Base-by-base conservation (phyloP, 2,797 vertebrate genomes). In the Aplochiton taeniatus region DNA sequence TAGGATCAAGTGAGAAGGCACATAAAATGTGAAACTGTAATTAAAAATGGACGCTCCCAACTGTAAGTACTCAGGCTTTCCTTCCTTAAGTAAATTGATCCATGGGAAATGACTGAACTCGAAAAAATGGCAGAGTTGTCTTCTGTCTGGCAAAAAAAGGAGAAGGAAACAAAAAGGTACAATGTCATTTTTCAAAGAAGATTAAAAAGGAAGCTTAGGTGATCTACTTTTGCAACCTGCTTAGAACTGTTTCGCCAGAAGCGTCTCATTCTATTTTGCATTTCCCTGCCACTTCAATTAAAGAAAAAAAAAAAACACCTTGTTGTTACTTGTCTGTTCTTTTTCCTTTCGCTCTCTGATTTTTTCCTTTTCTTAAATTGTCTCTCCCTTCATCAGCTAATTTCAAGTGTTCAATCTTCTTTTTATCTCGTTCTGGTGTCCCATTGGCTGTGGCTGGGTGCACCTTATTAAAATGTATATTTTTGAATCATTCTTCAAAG, bases 401-500 rank as follows among this genome's bases (percentile, higher is more conserved):
- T 85, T 87, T 85, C 77, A 86, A 75, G 89, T 79, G 83, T 69
- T 75, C 77, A 84, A 85, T 86, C 80, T 84, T 58, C 66, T 69
- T 72, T 80, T 83, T 80, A 82, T 85, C 81, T 87, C 68, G 57
- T 49, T 56, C 48, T 74, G 74, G 71, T 68, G 70, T 80, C 75
- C 87, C 42, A 63, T 74, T 82, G 80, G 72, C 70, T 48, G 51
- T 65, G 79, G 75, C 79, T 82, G 63, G 14, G 57, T 65, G 72
- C 79, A 83, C 76, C 77, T 90, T 84, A 89, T 90, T 88, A 88
- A 90, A 90, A 89, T 87, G 80, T 73, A 81, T 82, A 80, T 88
- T 89, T 87, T 75, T 65, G 79, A 81, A 84, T 80, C 79, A 80
- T 79, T 85, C 83, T 88, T 86, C 86, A 88, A 89, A 88, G 80